phyloP scores from a whole-genome alignment of 2,797 vertebrate species.

The Manis crassicaudata region DNA sequence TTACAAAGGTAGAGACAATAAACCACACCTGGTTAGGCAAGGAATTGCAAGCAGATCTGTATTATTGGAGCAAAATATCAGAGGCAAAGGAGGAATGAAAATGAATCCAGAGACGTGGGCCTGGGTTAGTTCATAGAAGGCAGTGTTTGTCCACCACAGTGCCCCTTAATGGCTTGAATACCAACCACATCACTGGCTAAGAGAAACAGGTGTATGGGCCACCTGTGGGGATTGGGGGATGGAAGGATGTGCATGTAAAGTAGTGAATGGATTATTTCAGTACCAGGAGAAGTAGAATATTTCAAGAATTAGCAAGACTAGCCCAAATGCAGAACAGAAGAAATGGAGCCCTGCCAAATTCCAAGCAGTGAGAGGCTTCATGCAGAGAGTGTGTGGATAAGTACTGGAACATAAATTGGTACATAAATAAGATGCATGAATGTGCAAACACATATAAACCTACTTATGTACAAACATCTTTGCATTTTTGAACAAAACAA shows the following conservation, averaged over 20 bases:
- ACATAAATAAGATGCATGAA: neutral
- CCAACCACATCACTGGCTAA: neutral
- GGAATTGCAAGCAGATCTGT: neutral
- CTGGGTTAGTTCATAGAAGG: neutral
- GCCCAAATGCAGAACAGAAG: neutral
- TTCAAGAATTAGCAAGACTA: neutral
- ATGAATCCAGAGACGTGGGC: neutral
- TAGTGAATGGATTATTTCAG: neutral
- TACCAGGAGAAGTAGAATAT: neutral
- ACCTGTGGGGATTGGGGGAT: neutral
- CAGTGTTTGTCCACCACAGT: neutral
- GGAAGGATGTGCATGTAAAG: neutral
- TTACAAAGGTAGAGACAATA: neutral
- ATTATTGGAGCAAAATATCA: neutral
- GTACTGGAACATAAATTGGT: neutral
- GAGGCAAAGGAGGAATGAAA: neutral
- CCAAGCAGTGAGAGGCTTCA: neutral
- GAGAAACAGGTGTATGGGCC: neutral
- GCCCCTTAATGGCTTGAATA: neutral
- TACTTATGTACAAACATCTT: too few relatives aligned
- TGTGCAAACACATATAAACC: neutral
- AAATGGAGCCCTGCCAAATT: neutral
- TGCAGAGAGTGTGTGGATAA: neutral
- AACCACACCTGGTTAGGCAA: neutral
- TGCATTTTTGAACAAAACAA: neutral